Evolutionary conservation across 2,113 vertebrate species (phyloP).

Genomic region (Haplochromis vanheusdeni): DNA sequence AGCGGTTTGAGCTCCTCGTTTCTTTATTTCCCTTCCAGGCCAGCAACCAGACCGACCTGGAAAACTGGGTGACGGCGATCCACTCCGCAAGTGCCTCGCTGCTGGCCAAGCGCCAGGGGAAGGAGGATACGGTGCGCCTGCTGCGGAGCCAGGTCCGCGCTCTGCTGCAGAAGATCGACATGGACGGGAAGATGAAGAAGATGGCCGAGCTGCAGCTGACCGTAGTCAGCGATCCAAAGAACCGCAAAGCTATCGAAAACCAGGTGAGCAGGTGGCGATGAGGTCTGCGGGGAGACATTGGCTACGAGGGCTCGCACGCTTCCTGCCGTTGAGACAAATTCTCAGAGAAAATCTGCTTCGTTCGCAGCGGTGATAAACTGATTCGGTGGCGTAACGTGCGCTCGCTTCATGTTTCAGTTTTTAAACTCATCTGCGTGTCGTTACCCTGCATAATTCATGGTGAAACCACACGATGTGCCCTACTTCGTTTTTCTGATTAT

Average conservation of each 20-base stretch:
- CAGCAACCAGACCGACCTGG: slow-evolving; percentile 91
- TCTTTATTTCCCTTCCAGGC: slow-evolving; percentile 68
- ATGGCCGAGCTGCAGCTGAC: slow-evolving; percentile 95
- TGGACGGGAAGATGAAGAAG: slow-evolving; percentile 98
- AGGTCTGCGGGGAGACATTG: not conserved
- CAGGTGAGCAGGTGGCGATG: slow-evolving; percentile 70
- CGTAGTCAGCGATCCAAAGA: slow-evolving; percentile 86
- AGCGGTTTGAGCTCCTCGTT: not conserved
- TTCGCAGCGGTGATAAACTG: fast-evolving
- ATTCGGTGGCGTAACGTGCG: not conserved
- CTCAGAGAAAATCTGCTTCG: not conserved
- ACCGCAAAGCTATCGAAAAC: slow-evolving; percentile 94
- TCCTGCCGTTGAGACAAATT: fast-evolving
- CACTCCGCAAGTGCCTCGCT: slow-evolving; percentile 94
- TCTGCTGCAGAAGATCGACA: slow-evolving; percentile 94
- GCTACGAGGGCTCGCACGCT: not conserved
- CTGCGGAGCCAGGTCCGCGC: slow-evolving; percentile 83
- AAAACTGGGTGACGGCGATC: slow-evolving; percentile 96
- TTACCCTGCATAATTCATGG: not conserved
- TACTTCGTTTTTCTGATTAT: slow-evolving; percentile 15
- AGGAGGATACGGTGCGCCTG: slow-evolving; percentile 88
- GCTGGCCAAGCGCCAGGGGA: slow-evolving; percentile 90
- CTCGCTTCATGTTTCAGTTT: not conserved
- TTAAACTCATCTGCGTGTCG: not conserved
- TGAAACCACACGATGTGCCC: slow-evolving; percentile 13